Base-by-base conservation (phyloP, 2,113 vertebrate species). In the Fregetta grallaria region DNA sequence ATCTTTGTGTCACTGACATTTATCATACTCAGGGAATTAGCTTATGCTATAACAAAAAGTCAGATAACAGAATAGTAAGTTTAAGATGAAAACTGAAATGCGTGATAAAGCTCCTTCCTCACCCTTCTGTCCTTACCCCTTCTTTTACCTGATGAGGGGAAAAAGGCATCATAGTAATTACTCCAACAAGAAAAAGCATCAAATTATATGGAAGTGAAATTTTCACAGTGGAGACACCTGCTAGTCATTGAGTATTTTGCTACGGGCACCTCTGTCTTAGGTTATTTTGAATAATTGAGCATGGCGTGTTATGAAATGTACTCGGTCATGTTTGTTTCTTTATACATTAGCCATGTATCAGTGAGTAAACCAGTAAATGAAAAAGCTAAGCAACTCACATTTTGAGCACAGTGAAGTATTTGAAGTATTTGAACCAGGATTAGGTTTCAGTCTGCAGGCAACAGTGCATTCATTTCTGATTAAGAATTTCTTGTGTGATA, bases 271-370 rank as follows among this genome's bases (percentile, higher is more conserved):
- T 77, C 47, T 72, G 50, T 61, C 32, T 47, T 7, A 8, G 15
- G 19, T 76, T 77, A 42, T 90, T 93, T 87, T 78, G 73, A 82
- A 44, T 75, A 89, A 83, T 1, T 62, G 63, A 70, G 11, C 42
- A 30, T 21, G 59, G n/a, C 1, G 0, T 38, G 34, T 78, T 93
- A 63, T 16, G 34, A 74, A 80, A 95, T 63, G 52, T 50, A 52
- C 42, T 86, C 6, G 3, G 21, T 90, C 50, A 1, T 74, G 76
- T 92, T 92, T 88, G 58, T 95, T 96, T 93, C 88, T 90, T 74
- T 80, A 67, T 90, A 86, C 88, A 65, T 95, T 82, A 90, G 88
- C 82, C 42, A 20, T 70, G 38, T 92, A 58, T 94, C 76, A 55
- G 72, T 74, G 90, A 77, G 12, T 92, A 83, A 93, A 62, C 59